Base-by-base conservation (phyloP, 2,113 vertebrate genomes). In the Neopipo cinnamomea region DNA sequence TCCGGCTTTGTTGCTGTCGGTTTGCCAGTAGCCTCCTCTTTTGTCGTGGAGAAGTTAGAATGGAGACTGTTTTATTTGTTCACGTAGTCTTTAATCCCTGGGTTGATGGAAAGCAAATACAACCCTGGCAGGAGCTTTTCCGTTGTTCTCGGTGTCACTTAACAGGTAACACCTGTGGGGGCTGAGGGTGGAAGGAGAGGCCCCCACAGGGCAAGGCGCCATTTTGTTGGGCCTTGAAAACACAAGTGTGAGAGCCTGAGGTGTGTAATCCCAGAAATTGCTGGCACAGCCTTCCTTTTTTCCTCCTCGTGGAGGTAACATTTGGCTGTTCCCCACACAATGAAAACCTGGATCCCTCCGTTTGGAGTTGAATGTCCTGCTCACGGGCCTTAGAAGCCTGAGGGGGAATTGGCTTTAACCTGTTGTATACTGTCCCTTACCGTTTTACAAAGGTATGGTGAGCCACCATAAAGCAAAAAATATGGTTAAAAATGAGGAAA, bases 341-440 rank as follows among this genome's bases (percentile, higher is more conserved):
- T 12, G 27, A 14, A n/a, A n/a, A 17, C 25, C 56, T 72, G 30
- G 11, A 50, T 62, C 28, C 1, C 31, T 67, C 31, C 23, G 5
- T 47, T 65, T 1, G 1, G 25, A 12, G 16, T 6, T 82, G 6
- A 46, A 8, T 78, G 39, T 33, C 31, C 24, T 44, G 4, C n/a
- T 65, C 6, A 0, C 15, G 30, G 23, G 3, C 53, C 22, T 55
- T 41, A 18, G 4, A 37, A 76, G 6, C n/a, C 52, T n/a, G 20
- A 12, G 12, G 28, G 25, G n/a, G 46, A 56, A 13, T 2, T 66
- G 55, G 8, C 20, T 80, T 91, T 25, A 42, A 35, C 35, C 42
- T 78, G 20, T 39, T 14, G 70, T 11, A 2, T n/a, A 1, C 3
- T 27, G 12, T 44, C 28, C 12, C 30, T 81, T 74, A 30, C 2